These are phyloP conservation scores for Telmatochromis brichardi DNA, from an alignment of 2,113 vertebrate species.

Conservation along the genomic window DNA sequence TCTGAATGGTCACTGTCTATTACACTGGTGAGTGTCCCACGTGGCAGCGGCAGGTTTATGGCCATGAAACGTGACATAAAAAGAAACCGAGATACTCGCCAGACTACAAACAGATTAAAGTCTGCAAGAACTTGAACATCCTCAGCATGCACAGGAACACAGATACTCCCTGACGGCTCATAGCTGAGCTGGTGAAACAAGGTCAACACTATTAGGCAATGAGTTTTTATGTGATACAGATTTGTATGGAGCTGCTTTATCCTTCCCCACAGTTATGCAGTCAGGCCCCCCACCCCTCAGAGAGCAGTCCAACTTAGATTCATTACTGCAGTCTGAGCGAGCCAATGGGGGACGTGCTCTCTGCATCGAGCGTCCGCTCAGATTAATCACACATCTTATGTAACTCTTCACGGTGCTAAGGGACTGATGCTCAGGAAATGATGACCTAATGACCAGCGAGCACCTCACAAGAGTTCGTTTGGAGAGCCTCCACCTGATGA, in stretches of 20 bases:
- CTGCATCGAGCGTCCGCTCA: background rate
- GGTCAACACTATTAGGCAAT: background rate
- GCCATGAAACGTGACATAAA: background rate
- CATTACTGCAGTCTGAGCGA: background rate
- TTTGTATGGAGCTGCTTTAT: background rate
- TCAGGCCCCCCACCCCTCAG: background rate
- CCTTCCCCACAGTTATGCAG: background rate
- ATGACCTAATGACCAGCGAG: background rate
- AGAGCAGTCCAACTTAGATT: background rate
- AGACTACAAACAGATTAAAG: background rate
- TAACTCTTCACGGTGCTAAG: background rate
- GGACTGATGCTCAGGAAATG: background rate
- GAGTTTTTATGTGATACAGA: background rate
- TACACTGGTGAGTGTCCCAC: background rate
- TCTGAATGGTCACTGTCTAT: background rate
- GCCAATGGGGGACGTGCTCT: background rate
- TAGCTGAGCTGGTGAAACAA: background rate
- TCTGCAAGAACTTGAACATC: rapidly evolving
- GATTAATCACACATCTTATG: background rate
- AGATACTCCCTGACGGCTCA: background rate
- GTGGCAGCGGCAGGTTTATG: background rate
- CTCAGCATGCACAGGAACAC: rapidly evolving
- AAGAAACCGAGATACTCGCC: rapidly evolving
- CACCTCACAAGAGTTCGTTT: background rate
- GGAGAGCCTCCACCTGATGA: background rate